Evolutionary conservation across 2,797 vertebrate genomes (phyloP).

Genomic region (Novumbra hubbsi): DNA sequence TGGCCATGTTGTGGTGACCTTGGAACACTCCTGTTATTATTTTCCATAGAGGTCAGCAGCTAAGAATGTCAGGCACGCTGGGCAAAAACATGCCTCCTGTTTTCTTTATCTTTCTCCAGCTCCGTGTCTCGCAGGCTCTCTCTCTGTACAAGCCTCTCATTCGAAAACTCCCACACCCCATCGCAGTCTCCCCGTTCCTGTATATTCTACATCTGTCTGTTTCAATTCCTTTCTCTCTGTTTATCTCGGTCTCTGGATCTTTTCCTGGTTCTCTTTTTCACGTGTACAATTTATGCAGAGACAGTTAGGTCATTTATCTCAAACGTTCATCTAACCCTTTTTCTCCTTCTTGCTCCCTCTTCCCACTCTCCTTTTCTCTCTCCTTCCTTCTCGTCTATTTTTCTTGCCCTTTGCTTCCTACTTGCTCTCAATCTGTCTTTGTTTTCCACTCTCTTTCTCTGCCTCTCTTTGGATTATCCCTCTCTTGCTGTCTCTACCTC

Average conservation of each 20-base stretch:
- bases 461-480: background rate
- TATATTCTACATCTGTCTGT: background rate
- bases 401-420: slow-evolving; percentile 15
- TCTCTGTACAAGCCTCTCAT: background rate
- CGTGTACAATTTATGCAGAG: too few species aligned
- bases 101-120: slow-evolving; percentile 8
- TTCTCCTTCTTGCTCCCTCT: slow-evolving; percentile 15
- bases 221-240: background rate
- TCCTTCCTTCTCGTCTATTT: background rate
- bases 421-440: slow-evolving; percentile 2
- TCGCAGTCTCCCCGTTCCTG: too few species aligned
- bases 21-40: slow-evolving; percentile 72
- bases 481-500: background rate
- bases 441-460: too few species aligned
- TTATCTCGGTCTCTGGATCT: background rate
- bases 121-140: background rate
- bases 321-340: background rate
- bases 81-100: slow-evolving; percentile 59
- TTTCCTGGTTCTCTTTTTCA: too few species aligned
- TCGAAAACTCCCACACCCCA: too few species aligned
- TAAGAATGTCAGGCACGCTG: slow-evolving; percentile 72
- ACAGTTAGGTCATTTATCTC: too few species aligned
- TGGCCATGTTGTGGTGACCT: slow-evolving; percentile 55
- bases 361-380: background rate
- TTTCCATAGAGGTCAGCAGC: slow-evolving; percentile 75